Conservation (phyloP, 2,888 invertebrate genomes). For the Diaprepes abbreviatus region DNA sequence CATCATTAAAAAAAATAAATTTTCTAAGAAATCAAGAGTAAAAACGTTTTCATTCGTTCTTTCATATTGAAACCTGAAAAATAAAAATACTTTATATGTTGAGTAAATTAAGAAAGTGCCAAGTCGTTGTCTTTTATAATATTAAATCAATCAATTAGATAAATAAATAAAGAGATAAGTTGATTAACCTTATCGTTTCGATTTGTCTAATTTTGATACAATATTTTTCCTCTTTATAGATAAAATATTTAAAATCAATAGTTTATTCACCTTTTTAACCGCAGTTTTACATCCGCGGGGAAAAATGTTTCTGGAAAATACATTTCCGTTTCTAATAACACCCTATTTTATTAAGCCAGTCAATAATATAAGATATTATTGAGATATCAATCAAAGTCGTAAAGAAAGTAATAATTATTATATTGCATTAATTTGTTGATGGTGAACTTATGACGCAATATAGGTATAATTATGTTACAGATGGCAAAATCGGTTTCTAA, state of each 20-base stretch:
- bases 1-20: too few relatives aligned
- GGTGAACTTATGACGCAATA: too few relatives aligned
- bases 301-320: neutral
- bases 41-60: too few relatives aligned
- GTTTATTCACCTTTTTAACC: slow-evolving; percentile 7
- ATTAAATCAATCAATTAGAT: neutral
- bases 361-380: neutral
- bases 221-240: neutral
- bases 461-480: too few relatives aligned
- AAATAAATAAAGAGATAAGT: neutral
- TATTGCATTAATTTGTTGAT: too few relatives aligned
- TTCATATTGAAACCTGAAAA: too few relatives aligned
- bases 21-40: too few relatives aligned
- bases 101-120: too few relatives aligned
- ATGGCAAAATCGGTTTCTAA: too few relatives aligned
- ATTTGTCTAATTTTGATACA: neutral
- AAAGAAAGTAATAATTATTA: too few relatives aligned
- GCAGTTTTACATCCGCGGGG: neutral
- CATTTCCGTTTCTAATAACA: neutral
- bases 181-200: neutral
- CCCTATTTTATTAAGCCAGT: neutral
- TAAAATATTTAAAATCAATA: neutral
- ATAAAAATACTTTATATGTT: too few relatives aligned
- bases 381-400: slow-evolving; percentile 1
- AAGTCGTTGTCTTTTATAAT: too few relatives aligned